Conservation (phyloP, 2,797 vertebrate genomes). For the Xiphophorus birchmanni region DNA sequence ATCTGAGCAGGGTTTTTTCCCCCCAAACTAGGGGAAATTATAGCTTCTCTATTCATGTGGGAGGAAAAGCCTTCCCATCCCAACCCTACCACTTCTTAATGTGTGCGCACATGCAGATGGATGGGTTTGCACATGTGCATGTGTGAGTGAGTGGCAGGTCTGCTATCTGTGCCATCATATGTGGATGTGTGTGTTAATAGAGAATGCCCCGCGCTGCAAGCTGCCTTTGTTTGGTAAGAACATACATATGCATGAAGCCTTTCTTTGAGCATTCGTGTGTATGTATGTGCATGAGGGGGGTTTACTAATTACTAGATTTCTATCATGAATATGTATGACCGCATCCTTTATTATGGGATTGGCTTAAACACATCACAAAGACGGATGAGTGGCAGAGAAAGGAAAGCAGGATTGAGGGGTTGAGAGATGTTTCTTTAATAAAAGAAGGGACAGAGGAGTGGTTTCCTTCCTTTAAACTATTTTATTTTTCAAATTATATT, state of each 20-base stretch:
- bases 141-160: constrained; percentile 78
- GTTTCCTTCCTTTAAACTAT: constrained; percentile 39
- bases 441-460: constrained; percentile 22
- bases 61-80: constrained; percentile 56
- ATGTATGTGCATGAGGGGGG: constrained; percentile 49
- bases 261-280: constrained; percentile 45
- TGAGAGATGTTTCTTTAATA: constrained; percentile 57
- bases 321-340: constrained; percentile 88
- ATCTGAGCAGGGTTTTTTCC: constrained; percentile 54
- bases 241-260: constrained; percentile 85
- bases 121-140: constrained; percentile 37
- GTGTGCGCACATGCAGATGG: constrained; percentile 26
- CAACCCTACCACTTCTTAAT: constrained; percentile 34
- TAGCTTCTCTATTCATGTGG: constrained; percentile 69
- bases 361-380: constrained; percentile 82
- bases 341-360: constrained; percentile 85
- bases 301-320: constrained; percentile 86
- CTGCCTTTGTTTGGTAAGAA: constrained; percentile 84
- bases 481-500: constrained; percentile 50
- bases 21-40: constrained; percentile 68
- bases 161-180: constrained; percentile 83
- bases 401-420: constrained; percentile 53
- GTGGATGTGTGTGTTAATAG: constrained; percentile 83
- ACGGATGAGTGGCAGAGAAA: constrained; percentile 67
- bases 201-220: constrained; percentile 80